These are phyloP conservation scores for Mesodorylaimus sp. DNA, from an alignment of 2,888 invertebrate genomes.

Conservation along the genomic window DNA sequence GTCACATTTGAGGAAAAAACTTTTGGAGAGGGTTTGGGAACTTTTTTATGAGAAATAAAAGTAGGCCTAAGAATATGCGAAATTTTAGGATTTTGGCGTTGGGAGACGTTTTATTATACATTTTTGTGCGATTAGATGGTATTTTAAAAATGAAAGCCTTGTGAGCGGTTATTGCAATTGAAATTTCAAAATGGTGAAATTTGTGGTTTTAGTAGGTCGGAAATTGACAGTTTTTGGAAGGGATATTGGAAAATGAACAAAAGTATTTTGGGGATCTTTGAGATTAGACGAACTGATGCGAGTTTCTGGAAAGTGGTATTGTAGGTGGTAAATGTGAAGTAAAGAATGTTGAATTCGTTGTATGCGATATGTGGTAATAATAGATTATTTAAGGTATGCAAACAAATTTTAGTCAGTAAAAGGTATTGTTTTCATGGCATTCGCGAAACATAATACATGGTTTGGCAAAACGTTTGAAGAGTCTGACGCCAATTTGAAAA, in stretches of 20 bases:
- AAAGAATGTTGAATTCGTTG: no score
- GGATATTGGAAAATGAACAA: neutral
- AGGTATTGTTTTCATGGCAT: no score
- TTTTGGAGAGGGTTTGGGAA: neutral
- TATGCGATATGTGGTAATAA: neutral
- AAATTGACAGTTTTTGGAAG: neutral
- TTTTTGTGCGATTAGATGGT: neutral
- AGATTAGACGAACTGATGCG: neutral
- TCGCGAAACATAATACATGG: no score
- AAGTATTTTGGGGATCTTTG: neutral
- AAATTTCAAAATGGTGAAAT: no score
- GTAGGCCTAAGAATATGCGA: neutral
- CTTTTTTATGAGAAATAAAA: neutral
- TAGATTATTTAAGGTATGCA: neutral
- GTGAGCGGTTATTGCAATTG: neutral
- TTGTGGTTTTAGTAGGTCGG: neutral
- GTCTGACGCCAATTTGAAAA: no score
- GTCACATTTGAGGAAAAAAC: no score
- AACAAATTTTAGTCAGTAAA: neutral
- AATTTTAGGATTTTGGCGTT: neutral
- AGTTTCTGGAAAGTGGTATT: no score
- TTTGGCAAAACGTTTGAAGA: no score
- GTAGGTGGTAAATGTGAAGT: no score
- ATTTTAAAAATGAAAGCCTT: neutral
- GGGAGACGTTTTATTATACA: neutral